phyloP scores from a whole-genome alignment of 2,888 invertebrate genomes.

The Rhodophaea formosa region DNA sequence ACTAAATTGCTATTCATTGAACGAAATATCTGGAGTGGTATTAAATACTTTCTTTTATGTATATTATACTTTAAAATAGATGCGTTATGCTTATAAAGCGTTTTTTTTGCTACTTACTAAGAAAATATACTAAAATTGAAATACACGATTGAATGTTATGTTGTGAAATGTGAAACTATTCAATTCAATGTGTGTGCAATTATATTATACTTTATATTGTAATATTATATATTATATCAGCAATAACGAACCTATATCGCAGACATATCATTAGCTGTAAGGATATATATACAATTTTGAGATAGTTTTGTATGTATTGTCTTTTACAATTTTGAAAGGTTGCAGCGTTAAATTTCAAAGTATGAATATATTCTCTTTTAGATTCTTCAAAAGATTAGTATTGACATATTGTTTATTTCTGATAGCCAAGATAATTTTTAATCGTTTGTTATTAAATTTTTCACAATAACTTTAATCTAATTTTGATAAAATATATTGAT shows the following conservation, averaged over 20 bases:
- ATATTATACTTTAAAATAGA: too few species aligned
- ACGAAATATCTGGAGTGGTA: too few species aligned
- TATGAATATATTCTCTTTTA: background rate
- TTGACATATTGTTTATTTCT: too few species aligned
- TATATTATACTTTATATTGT: slow-evolving; percentile 36
- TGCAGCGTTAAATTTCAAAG: slow-evolving; percentile 23
- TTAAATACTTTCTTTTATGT: too few species aligned
- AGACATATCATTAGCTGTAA: slow-evolving; percentile 75
- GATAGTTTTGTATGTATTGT: slow-evolving; percentile 43
- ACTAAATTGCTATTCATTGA: too few species aligned
- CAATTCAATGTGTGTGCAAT: slow-evolving; percentile 40
- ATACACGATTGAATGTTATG: slow-evolving; percentile 36
- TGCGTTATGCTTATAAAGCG: slow-evolving; percentile 7
- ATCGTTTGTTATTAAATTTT: too few species aligned
- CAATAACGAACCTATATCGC: slow-evolving; percentile 70
- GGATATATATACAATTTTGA: slow-evolving; percentile 50
- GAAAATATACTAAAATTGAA: slow-evolving; percentile 28
- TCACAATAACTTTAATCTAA: too few species aligned
- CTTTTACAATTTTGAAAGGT: slow-evolving; percentile 27
- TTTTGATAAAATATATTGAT: too few species aligned
- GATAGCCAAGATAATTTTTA: too few species aligned
- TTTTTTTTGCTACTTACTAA: background rate
- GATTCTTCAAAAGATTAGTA: too few species aligned
- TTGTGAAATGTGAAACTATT: slow-evolving; percentile 36
- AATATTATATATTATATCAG: slow-evolving; percentile 46